Base-by-base conservation (phyloP, 23 tunicate genomes). In the Ciona savignyi region DNA sequence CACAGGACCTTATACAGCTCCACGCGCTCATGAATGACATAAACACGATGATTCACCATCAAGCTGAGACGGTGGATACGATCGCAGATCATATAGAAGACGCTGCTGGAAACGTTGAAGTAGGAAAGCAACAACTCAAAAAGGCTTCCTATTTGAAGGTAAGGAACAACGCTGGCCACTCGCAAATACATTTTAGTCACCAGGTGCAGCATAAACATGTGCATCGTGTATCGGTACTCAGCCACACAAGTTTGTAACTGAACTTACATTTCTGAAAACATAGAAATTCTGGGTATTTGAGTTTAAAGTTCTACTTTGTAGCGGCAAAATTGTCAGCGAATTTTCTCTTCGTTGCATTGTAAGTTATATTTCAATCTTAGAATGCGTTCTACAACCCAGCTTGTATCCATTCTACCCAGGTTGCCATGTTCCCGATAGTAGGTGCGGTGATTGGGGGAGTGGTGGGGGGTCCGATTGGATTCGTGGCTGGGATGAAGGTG, bases 391-490 rank as follows among this genome's bases (percentile, higher is more conserved):
- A 0, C 77, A 48, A 42, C 19, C 0, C 0, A 24, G 0, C 23
- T 42, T 42, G 27, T 32, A 0, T 60, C 49, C 20, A 11, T 0
- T 30, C 74, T 20, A n/a, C 19, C 49, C 51, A 83, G 89, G 87
- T 87, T 32, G 96, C 96, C 29, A 72, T 88, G 87, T 88, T 88
- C 67, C 96, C 96, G 1, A 33, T 88, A 15, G 73, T 88, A 9
- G 96, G 96, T 30, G 96, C 96, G 29, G 96, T 88, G 21, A 75
- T 88, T 2, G 96, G 96, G 23, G 96, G 96, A 1, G 86, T 69
- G 26, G 76, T 88, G 2, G 93, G 84, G 1, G 93, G 93, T n/a
- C 93, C 93, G 22, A 74, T 86, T 27, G 96, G 96, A 0, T 78
- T 88, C 0, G 77, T 77, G 26, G 96, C 83, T 2, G 96, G 96